phyloP scores from a whole-genome alignment of 2,888 invertebrate species.

The Oegoconia quadripuncta region DNA sequence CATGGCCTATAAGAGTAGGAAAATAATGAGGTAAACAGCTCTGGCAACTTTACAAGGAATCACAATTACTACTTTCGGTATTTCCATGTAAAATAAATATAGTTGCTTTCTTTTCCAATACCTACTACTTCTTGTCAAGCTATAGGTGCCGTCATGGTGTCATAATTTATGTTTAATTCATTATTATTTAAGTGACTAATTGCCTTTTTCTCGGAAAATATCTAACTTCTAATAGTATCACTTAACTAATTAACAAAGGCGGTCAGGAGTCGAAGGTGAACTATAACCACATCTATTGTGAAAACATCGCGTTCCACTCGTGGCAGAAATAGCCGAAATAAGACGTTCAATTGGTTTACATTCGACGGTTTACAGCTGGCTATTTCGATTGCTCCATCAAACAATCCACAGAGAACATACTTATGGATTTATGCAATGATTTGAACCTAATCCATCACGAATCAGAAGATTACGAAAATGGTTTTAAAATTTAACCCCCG shows the following conservation, averaged over 20 bases:
- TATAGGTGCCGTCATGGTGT: no score
- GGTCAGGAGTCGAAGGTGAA: slow-evolving; percentile 49
- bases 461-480: background rate
- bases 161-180: no score
- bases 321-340: slow-evolving; percentile 50
- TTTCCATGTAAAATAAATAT: no score
- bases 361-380: slow-evolving; percentile 46
- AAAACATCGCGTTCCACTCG: slow-evolving; percentile 42
- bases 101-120: no score
- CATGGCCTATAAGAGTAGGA: no score
- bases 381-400: slow-evolving; percentile 64
- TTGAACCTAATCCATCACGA: slow-evolving; percentile 40
- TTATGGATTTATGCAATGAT: slow-evolving; percentile 56
- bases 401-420: slow-evolving; percentile 49
- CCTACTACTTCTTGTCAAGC: no score
- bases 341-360: slow-evolving; percentile 60
- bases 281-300: slow-evolving; percentile 53
- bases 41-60: no score
- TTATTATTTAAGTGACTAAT: no score
- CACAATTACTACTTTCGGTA: no score
- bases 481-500: background rate
- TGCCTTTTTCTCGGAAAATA: no score
- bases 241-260: slow-evolving; percentile 32
- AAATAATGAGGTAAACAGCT: no score
- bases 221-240: background rate